These are phyloP conservation scores for Abrostola tripartita DNA, from an alignment of 2,888 invertebrate genomes.

Conservation along the genomic window DNA sequence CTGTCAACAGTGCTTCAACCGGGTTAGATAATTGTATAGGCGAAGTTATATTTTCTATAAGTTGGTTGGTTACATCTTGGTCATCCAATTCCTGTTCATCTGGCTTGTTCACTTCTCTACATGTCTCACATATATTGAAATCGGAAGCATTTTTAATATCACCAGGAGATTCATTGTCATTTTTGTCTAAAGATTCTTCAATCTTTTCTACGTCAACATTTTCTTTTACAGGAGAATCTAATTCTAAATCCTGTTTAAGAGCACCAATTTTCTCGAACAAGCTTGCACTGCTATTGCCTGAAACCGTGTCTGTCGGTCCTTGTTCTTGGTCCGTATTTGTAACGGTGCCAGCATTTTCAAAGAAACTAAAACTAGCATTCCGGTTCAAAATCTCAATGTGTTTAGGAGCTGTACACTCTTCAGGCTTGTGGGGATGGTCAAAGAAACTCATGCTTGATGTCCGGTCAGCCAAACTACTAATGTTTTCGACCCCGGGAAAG, in stretches of 20 bases:
- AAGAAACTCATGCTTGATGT: constrained; percentile 56
- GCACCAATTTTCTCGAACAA: constrained; percentile 20
- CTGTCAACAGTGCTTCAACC: constrained; percentile 72
- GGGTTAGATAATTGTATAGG: constrained; percentile 80
- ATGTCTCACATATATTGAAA: constrained; percentile 79
- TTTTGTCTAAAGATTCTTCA: background rate
- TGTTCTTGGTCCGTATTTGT: constrained; percentile 31
- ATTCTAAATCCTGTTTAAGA: constrained; percentile 8
- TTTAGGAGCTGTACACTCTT: constrained; percentile 20
- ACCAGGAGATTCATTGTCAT: constrained; percentile 14
- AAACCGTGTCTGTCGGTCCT: constrained; percentile 1
- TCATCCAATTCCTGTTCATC: constrained; percentile 68
- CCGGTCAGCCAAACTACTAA: constrained; percentile 47
- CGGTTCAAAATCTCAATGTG: constrained; percentile 40
- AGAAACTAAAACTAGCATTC: constrained; percentile 55
- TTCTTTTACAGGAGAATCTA: constrained; percentile 15
- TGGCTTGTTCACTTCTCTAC: constrained; percentile 74
- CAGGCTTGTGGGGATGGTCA: constrained; percentile 43
- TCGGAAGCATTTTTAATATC: constrained; percentile 59
- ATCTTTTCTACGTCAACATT: constrained; percentile 9
- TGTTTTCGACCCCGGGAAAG: constrained; percentile 39
- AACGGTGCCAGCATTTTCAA: constrained; percentile 54
- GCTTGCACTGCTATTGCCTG: constrained; percentile 11
- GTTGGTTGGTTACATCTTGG: constrained; percentile 74
- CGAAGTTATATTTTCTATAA: constrained; percentile 82